These are phyloP conservation scores for Invenusta paracnida DNA, from an alignment of 2,888 invertebrate genomes.

Conservation along the genomic window DNA sequence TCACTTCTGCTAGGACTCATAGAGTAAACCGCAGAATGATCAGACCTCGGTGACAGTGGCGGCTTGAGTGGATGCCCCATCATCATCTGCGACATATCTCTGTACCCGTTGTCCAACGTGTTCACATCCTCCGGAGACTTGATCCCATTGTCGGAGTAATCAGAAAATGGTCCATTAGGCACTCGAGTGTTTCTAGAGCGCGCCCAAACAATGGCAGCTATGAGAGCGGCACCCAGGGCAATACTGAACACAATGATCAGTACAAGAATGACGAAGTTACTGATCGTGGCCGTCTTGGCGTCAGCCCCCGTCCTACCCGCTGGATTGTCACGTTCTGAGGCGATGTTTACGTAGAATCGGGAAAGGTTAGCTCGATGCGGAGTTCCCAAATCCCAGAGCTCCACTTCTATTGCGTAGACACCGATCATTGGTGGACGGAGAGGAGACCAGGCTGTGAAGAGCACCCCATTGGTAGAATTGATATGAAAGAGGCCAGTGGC, in stretches of 20 bases:
- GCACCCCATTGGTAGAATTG: slow-evolving; percentile 14
- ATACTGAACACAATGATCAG: slow-evolving; percentile 37
- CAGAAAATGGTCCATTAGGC: slow-evolving; percentile 11
- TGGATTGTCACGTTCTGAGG: not conserved
- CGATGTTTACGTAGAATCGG: not conserved
- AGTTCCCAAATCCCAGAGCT: not conserved
- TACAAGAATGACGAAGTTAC: slow-evolving; percentile 37
- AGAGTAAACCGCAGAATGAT: not conserved
- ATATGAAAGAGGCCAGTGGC: slow-evolving; percentile 39
- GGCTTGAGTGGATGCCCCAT: not conserved
- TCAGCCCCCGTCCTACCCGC: not conserved
- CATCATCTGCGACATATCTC: slow-evolving; percentile 12
- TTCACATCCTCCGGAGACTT: not conserved
- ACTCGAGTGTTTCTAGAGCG: not conserved
- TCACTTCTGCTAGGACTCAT: slow-evolving; percentile 12
- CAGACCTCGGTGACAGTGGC: not conserved
- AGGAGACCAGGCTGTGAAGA: slow-evolving; percentile 31
- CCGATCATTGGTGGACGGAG: not conserved
- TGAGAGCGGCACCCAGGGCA: slow-evolving; percentile 24
- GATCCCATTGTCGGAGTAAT: not conserved
- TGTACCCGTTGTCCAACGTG: not conserved
- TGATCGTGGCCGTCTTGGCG: slow-evolving; percentile 29
- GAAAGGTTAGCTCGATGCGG: not conserved
- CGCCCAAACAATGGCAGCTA: slow-evolving; percentile 38
- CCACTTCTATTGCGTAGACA: not conserved